phyloP scores from a whole-genome alignment of 2,797 vertebrate species.

The Orientallactaga sibirica region DNA sequence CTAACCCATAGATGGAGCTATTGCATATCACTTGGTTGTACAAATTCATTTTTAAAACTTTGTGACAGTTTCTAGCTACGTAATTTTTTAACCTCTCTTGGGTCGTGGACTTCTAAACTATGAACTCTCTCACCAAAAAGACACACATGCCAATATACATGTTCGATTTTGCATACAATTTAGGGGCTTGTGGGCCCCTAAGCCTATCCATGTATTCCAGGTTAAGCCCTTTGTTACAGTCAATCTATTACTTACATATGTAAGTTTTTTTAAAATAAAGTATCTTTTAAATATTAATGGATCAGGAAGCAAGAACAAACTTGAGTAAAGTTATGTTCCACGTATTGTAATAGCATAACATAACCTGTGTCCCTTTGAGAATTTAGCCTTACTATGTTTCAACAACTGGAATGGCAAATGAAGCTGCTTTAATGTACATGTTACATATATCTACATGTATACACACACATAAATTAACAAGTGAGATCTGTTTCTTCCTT shows the following conservation, averaged over 20 bases:
- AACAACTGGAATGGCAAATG: conserved; percentile 50
- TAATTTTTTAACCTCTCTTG: conserved; percentile 71
- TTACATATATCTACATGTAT: background rate
- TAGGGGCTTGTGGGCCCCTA: conserved; percentile 18
- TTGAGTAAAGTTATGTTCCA: conserved; percentile 75
- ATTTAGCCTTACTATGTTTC: conserved; percentile 57
- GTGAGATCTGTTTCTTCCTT: conserved; percentile 28
- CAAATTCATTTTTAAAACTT: conserved; percentile 69
- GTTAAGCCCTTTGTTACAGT: conserved; percentile 71
- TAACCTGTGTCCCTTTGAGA: conserved; percentile 69
- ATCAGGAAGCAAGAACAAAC: conserved; percentile 71
- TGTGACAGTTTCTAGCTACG: conserved; percentile 70
- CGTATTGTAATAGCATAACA: conserved; percentile 51
- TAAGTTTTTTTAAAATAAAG: conserved; percentile 82
- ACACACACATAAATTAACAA: background rate
- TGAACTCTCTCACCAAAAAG: conserved; percentile 75
- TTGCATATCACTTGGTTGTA: conserved; percentile 79
- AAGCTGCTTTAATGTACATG: conserved; percentile 24
- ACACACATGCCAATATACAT: conserved; percentile 64
- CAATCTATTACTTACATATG: conserved; percentile 70
- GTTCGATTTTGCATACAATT: conserved; percentile 67
- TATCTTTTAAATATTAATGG: conserved; percentile 78
- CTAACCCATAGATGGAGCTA: conserved; percentile 87
- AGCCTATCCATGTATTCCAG: conserved; percentile 56
- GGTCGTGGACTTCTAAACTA: conserved; percentile 77